Percentiles rank a stretch among this genome's conserved stretches.
phyloP scores from a whole-genome alignment of 2,797 vertebrate genomes.

The Lemur catta region DNA sequence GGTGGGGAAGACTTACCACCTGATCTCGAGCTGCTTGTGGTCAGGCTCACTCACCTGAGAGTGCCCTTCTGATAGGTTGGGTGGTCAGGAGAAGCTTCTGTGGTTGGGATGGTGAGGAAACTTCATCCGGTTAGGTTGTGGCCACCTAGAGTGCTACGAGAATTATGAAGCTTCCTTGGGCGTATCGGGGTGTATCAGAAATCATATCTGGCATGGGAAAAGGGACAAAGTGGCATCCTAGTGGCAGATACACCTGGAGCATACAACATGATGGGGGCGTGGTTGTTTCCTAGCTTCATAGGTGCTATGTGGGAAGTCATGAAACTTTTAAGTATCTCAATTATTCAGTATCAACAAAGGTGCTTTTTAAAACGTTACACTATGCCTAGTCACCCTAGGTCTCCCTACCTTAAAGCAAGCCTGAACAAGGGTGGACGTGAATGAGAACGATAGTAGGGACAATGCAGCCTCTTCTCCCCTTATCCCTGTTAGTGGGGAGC shows the following conservation, averaged over 20 bases:
- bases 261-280: background rate
- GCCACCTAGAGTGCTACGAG: background rate
- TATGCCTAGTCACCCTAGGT: background rate
- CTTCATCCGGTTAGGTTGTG: background rate
- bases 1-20: background rate
- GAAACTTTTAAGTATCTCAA: background rate
- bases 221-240: background rate
- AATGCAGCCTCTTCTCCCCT: background rate
- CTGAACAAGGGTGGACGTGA: background rate
- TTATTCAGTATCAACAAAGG: background rate
- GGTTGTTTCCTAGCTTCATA: background rate
- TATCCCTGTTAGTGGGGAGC: background rate
- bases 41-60: background rate
- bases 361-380: background rate
- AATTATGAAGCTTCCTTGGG: background rate
- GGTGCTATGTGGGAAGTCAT: background rate
- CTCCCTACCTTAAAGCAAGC: background rate
- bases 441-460: background rate
- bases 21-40: background rate
- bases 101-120: background rate
- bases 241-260: background rate
- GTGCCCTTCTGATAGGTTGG: background rate
- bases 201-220: background rate
- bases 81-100: background rate
- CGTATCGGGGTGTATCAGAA: no score